Conservation (phyloP, 2,888 invertebrate species). For the Cephus runcator region DNA sequence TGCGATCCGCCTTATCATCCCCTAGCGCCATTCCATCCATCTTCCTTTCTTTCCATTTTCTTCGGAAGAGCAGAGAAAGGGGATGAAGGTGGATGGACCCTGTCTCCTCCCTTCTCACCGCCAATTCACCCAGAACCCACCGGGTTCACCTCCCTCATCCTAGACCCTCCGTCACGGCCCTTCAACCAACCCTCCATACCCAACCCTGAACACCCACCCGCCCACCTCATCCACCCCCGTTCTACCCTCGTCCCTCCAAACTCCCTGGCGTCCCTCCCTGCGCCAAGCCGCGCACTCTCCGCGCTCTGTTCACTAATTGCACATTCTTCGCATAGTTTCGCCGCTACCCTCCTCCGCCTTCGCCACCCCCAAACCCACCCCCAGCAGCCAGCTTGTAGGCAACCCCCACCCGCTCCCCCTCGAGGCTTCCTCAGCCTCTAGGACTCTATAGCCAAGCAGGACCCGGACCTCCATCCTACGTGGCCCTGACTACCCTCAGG, state of each 20-base stretch:
- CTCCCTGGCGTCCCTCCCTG: slow-evolving; percentile 71
- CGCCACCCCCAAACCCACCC: slow-evolving; percentile 39
- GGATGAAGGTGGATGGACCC: neutral
- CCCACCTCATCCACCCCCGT: slow-evolving; percentile 22
- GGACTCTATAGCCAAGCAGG: neutral
- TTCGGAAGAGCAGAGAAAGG: slow-evolving; percentile 22
- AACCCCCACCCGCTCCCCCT: slow-evolving; percentile 34
- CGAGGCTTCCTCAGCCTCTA: neutral
- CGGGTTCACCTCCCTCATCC: neutral
- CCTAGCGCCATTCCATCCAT: slow-evolving; percentile 59
- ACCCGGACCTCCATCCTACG: slow-evolving; percentile 28
- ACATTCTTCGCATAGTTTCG: slow-evolving; percentile 97
- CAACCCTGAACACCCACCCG: slow-evolving; percentile 19
- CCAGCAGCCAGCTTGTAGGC: slow-evolving; percentile 47
- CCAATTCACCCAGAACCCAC: slow-evolving; percentile 14
- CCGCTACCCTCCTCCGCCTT: slow-evolving; percentile 73
- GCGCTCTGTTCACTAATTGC: slow-evolving; percentile 91
- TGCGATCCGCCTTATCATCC: slow-evolving; percentile 36
- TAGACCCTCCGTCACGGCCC: neutral
- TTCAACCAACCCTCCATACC: neutral
- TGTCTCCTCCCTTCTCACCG: slow-evolving; percentile 25
- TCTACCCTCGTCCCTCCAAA: slow-evolving; percentile 57
- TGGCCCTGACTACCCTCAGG: slow-evolving; percentile 24
- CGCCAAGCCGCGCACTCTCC: slow-evolving; percentile 66
- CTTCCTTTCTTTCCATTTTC: slow-evolving; percentile 63